Evolutionary conservation across 2,888 invertebrate genomes (phyloP), one percentile per base, ranked within the genome.

Genomic region (Bembecia ichneumoniformis): DNA sequence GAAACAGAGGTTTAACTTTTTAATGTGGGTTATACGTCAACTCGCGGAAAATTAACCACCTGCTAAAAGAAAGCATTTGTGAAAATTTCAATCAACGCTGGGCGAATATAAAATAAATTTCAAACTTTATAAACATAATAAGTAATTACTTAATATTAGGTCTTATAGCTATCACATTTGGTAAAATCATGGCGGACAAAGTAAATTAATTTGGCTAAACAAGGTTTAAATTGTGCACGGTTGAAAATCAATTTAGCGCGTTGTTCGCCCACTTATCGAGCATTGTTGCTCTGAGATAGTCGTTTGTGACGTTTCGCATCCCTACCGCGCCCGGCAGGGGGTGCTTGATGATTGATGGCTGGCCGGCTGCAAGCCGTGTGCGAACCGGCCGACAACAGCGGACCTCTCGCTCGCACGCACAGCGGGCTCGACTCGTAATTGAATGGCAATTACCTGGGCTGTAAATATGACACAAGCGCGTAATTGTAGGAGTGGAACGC

Each of bases 391-490:
- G 47, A 58, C 20, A n/a, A 55, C 56, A 52, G 66, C 55, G 57
- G 60, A 48, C 53, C 59, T 77, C 78, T 69, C 71, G 36, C 57
- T 79, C 71, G 40, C 68, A 57, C 75, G 58, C 76, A 63, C 78
- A 78, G 74, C 79, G 64, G 80, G 78, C 77, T 66, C 67, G 77
- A 69, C 69, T 71, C 73, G 81, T 87, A 87, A 87, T 87, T 87
- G 87, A 87, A 87, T 83, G 87, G 82, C 87, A 87, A 87, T 87
- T 87, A 87, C 87, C 87, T 84, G 84, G 75, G 81, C 84, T 83
- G 87, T 87, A 87, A 87, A 87, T 87, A 87, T 87, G 87, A 87
- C 87, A 86, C 84, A 86, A 77, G 84, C 82, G 80, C 82, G 82
- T 86, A 87, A 87, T 87, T 87, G 87, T 77, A 81, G 78, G 79